A percentile compares a stretch with the other conserved stretches of the same genome.
phyloP scores from a whole-genome alignment of 2,797 vertebrate species.

The Linurgus olivaceus region DNA sequence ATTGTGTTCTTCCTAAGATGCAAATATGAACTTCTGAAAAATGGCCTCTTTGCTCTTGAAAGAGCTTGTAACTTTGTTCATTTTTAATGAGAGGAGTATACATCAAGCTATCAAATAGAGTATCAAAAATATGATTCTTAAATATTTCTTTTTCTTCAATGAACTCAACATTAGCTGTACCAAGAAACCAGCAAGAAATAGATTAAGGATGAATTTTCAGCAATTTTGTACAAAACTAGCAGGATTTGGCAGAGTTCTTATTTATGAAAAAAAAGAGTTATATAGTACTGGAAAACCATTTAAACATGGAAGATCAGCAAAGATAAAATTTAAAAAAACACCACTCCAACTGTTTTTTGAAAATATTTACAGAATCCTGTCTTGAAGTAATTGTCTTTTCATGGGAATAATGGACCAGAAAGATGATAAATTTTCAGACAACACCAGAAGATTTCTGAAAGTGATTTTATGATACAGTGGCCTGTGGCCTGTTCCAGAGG shows the following conservation, averaged over 20 bases:
- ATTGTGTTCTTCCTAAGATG: background rate
- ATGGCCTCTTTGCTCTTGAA: background rate
- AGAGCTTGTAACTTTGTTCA: background rate
- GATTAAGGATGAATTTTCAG: background rate
- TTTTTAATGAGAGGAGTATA: background rate
- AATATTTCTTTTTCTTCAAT: background rate
- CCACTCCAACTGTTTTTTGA: rapidly evolving
- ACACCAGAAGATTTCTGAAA: background rate
- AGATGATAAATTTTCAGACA: background rate
- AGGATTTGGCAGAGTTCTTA: background rate
- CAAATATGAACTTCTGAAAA: background rate
- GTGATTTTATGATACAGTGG: background rate
- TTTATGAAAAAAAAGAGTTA: background rate
- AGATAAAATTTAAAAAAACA: rapidly evolving
- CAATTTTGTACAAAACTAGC: background rate
- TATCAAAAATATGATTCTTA: background rate
- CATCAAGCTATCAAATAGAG: background rate
- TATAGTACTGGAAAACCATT: background rate
- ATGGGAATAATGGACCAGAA: background rate
- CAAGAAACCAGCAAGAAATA: background rate
- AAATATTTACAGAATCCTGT: background rate
- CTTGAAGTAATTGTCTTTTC: background rate
- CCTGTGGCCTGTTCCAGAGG: background rate
- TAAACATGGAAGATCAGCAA: background rate
- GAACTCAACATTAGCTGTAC: background rate